Conservation (phyloP, 2,888 invertebrate species). For the Lepidochrysops patricia region DNA sequence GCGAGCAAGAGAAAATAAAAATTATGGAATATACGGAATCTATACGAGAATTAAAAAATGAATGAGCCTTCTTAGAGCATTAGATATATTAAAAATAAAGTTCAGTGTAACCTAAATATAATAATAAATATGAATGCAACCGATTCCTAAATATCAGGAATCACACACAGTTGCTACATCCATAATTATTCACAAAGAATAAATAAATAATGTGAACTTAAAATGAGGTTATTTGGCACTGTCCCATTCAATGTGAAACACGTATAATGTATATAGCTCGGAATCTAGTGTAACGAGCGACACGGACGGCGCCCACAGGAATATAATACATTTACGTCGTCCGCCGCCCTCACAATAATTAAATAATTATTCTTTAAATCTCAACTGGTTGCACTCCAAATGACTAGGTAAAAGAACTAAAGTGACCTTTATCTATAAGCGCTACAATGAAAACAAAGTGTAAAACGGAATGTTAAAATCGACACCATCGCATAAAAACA, state of each 20-base stretch:
- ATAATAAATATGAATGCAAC: conserved; percentile 73
- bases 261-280: conserved; percentile 27
- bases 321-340: conserved; percentile 59
- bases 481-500: conserved; percentile 70
- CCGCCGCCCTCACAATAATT: conserved; percentile 37
- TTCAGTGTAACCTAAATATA: conserved; percentile 61
- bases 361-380: conserved; percentile 58
- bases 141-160: conserved; percentile 75
- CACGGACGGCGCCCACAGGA: conserved; percentile 39
- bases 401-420: conserved; percentile 73
- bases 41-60: conserved; percentile 39
- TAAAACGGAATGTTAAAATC: conserved; percentile 72
- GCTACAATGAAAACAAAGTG: conserved; percentile 44
- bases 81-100: conserved; percentile 55
- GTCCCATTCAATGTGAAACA: conserved; percentile 47
- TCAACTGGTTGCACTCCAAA: conserved; percentile 72
- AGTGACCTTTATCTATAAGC: conserved; percentile 66
- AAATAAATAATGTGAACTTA: conserved; percentile 59
- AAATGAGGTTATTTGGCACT: conserved; percentile 73
- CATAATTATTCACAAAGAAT: conserved; percentile 56
- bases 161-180: conserved; percentile 71
- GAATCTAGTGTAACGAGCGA: conserved; percentile 32
- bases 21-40: conserved; percentile 18
- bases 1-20: conserved; percentile 11
- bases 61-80: conserved; percentile 66